Evolutionary conservation across 2,888 invertebrate genomes (phyloP).

Genomic region (Mythimna ferrago): DNA sequence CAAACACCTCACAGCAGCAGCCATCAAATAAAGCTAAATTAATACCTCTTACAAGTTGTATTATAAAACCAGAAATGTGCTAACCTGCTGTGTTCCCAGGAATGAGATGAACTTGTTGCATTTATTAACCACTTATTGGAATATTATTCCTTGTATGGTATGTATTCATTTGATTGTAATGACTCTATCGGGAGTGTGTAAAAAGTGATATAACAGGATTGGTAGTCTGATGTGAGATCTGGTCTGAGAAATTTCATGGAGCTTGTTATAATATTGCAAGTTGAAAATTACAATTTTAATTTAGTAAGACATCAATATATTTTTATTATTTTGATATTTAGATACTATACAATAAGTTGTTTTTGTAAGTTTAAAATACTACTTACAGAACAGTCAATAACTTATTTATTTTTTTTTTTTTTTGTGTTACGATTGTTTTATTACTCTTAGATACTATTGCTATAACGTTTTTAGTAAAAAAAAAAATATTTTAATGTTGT

Average conservation of each 20-base stretch:
- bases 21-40: constrained; percentile 31
- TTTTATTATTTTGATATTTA: too few relatives aligned
- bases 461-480: too few relatives aligned
- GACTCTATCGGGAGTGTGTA: constrained; percentile 14
- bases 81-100: constrained; percentile 29
- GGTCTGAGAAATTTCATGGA: not conserved
- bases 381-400: too few relatives aligned
- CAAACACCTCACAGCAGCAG: constrained; percentile 27
- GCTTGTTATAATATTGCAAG: not conserved
- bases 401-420: too few relatives aligned
- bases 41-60: constrained; percentile 4
- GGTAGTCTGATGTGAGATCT: not conserved
- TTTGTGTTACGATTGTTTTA: too few relatives aligned
- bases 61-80: constrained; percentile 35
- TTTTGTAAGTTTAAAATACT: too few relatives aligned
- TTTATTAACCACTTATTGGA: constrained; percentile 18
- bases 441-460: too few relatives aligned
- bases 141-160: constrained; percentile 9
- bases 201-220: not conserved
- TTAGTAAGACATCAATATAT: too few relatives aligned
- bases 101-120: constrained; percentile 11
- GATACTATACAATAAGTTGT: too few relatives aligned
- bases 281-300: too few relatives aligned
- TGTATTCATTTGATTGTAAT: constrained; percentile 22
- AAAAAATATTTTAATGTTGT: too few relatives aligned